A percentile compares a stretch with the other conserved stretches of the same genome.
Conservation (phyloP, 2,888 invertebrate species). For the Scaptomyza caliginosa region DNA sequence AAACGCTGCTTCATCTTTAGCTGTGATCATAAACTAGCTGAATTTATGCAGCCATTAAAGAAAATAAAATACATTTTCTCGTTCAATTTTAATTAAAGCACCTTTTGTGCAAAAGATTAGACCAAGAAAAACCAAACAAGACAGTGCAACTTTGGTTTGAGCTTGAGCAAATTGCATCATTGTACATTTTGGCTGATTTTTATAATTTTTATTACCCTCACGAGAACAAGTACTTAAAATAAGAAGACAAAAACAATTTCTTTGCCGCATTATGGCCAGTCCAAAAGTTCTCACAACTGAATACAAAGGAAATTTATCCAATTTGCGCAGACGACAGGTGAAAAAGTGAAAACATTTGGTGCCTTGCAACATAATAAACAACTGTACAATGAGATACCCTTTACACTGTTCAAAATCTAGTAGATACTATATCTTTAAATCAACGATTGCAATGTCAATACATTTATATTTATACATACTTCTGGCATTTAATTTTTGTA, state of each 20-base stretch:
- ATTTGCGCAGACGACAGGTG: slow-evolving; percentile 57
- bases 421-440: not conserved
- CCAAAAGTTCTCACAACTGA: not conserved
- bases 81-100: slow-evolving; percentile 21
- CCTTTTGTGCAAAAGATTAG: too few relatives aligned
- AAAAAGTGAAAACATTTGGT: slow-evolving; percentile 50
- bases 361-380: not conserved
- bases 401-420: not conserved
- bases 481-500: too few relatives aligned
- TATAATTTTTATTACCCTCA: slow-evolving; percentile 64
- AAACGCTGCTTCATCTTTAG: slow-evolving; percentile 2
- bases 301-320: slow-evolving; percentile 4
- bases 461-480: too few relatives aligned
- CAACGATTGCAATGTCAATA: not conserved
- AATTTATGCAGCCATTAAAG: slow-evolving; percentile 44
- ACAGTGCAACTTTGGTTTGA: slow-evolving; percentile 27
- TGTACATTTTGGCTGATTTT: slow-evolving; percentile 64
- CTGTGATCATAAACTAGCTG: slow-evolving; percentile 17
- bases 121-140: too few relatives aligned
- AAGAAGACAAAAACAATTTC: slow-evolving; percentile 42
- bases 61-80: slow-evolving; percentile 15
- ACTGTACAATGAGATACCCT: not conserved
- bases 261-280: slow-evolving; percentile 8
- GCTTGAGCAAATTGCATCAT: slow-evolving; percentile 68
- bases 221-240: slow-evolving; percentile 29